Base-by-base conservation (phyloP, 2,797 vertebrate species). In the Acanthiza pusilla region DNA sequence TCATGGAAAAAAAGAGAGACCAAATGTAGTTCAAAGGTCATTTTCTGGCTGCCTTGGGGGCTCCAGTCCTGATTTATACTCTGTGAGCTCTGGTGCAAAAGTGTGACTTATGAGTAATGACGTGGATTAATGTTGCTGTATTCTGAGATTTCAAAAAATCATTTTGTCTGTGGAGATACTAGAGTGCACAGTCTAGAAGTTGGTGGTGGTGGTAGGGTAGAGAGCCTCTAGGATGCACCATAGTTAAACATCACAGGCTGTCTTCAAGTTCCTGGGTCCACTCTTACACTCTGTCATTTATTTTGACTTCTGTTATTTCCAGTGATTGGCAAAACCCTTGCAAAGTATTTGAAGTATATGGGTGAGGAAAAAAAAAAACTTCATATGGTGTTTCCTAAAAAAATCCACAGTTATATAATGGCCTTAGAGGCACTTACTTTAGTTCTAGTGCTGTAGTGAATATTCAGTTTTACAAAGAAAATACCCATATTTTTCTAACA, bases 391-490 rank as follows among this genome's bases (percentile, higher is more conserved):
- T 34, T 61, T 89, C 47, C 10, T 55, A 25, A 55, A 88, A 85
- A 62, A 27, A 0, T 0, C 2, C 13, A 17, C 13, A 17, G 17
- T 38, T 79, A 6, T 63, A 20, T 66, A 20, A 30, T 62, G 72
- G 30, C 20, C 38, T 70, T 89, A 30, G 5, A 71, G 40, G 54
- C 40, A 13, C 27, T 91, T 93, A 78, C 73, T 86, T 68, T 91
- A 29, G 45, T 85, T 95, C 90, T 96, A 93, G 73, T 77, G 75
- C 57, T 87, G 76, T 40, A 57, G 50, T 87, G 86, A 94, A 55
- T 84, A 92, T 36, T 93, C 34, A 63, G 34, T 27, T 71, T 95
- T 96, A 81, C 53, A 81, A 85, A 84, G 77, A 72, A 97, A 93
- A 92, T 85, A 45, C 13, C 1, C 27, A 63, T 42, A 29, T 93